Evolutionary conservation across 1,140 invertebrate species (phyloP), one percentile per base, ranked within the genome.

Genomic region (Helicoverpa armigera): DNA sequence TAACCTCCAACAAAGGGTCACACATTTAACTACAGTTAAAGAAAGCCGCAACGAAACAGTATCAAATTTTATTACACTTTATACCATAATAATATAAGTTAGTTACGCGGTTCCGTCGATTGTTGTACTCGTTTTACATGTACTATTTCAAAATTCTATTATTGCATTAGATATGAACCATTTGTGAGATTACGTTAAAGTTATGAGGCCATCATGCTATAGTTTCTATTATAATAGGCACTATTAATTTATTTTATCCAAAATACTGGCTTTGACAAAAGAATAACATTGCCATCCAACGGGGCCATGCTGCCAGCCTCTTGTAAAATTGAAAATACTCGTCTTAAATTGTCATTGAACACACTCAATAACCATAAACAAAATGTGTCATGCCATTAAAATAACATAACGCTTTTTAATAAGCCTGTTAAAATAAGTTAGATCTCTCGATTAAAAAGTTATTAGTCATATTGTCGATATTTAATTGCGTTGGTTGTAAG

Each of bases 391-490:
- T 54, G 14, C 13, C 53, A 54, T n/a, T n/a, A n/a, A n/a, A n/a
- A n/a, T n/a, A n/a, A n/a, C n/a, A n/a, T n/a, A n/a, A n/a, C n/a
- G n/a, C n/a, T n/a, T n/a, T n/a, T n/a, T n/a, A n/a, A n/a, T n/a
- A 14, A 54, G 53, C 16, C 53, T 0, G 11, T 63, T 35, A 63
- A 63, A 35, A 31, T 31, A 35, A 14, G 14, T n/a, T 63, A 31
- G 13, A 69, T 69, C 3, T 43, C 2, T 50, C 11, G 3, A 43
- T 69, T 51, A 50, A 69, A 69, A 69, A 69, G 65, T 50, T 18
- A 69, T 69, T 50, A 23, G 14, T 69, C 43, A 69, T 3, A 9
- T 69, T 69, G 18, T 13, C n/a, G 10, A n/a, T 50, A 35, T 43
- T 16, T 43, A 35, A 35, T 35, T 14, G 35, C 13, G n/a, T 65